A percentile compares a stretch with the other conserved stretches of the same genome.
These are phyloP conservation scores for Platysternon megacephalum DNA, from an alignment of 2,113 vertebrate species.

Conservation along the genomic window DNA sequence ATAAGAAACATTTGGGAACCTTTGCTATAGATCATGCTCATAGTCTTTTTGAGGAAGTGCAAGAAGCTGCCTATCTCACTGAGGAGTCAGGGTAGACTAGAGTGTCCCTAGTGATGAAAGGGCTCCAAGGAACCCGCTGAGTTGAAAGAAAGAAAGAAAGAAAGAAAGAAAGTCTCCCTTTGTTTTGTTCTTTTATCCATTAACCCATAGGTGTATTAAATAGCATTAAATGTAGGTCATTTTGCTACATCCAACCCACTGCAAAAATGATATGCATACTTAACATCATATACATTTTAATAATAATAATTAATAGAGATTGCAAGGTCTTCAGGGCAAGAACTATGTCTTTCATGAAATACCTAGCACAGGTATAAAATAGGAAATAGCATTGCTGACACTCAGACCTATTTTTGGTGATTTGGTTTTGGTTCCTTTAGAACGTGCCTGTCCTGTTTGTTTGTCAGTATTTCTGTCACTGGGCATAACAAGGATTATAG, in stretches of 20 bases:
- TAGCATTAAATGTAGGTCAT: background rate
- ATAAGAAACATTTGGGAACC: no score
- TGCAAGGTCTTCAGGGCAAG: background rate
- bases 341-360: background rate
- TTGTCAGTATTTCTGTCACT: background rate
- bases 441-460: background rate
- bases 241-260: background rate
- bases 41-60: background rate
- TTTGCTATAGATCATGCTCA: background rate
- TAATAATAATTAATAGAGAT: background rate
- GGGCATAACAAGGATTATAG: background rate
- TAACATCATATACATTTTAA: background rate
- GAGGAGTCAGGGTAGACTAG: background rate
- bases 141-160: background rate
- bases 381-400: background rate
- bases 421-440: background rate
- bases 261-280: background rate
- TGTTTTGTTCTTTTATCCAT: background rate
- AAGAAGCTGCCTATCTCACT: background rate
- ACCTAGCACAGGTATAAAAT: background rate
- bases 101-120: background rate
- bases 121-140: background rate
- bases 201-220: background rate
- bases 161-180: background rate
- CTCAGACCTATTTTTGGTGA: background rate